Percentiles rank a stretch among this genome's conserved stretches.
Conservation (phyloP, 1,140 invertebrate species). For the Anastrepha obliqua region DNA sequence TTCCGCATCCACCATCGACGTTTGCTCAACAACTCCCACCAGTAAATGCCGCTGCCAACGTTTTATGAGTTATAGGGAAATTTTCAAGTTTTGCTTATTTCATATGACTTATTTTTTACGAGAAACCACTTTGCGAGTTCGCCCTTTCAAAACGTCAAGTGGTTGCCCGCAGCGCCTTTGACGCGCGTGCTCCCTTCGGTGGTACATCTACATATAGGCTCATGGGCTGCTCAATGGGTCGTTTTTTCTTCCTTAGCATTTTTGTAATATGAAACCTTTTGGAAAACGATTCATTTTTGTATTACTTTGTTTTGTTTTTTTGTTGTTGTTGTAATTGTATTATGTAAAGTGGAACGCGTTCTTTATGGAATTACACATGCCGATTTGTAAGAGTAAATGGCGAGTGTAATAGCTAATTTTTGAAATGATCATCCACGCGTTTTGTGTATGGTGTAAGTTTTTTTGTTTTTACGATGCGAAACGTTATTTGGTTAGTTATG, state of each 20-base stretch:
- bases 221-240: background rate
- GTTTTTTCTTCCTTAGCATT: constrained; percentile 34
- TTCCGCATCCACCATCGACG: constrained; percentile 4
- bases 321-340: constrained; percentile 14
- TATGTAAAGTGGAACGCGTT: background rate
- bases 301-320: background rate
- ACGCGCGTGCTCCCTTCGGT: background rate
- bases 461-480: no score
- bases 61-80: constrained; percentile 68
- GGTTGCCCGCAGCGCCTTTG: constrained; percentile 32
- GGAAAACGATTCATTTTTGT: background rate
- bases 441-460: no score
- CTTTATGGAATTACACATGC: background rate
- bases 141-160: constrained; percentile 33
- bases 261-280: constrained; percentile 39
- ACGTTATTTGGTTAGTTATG: no score
- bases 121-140: constrained; percentile 53
- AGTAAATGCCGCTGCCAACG: background rate
- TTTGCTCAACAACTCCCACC: background rate
- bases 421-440: background rate
- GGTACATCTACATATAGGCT: background rate
- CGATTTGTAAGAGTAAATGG: constrained; percentile 29
- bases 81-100: constrained; percentile 52
- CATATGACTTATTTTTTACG: background rate
- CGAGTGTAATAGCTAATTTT: constrained; percentile 28